phyloP scores from a whole-genome alignment of 2,888 invertebrate species.

The Asteroscopus sphinx region DNA sequence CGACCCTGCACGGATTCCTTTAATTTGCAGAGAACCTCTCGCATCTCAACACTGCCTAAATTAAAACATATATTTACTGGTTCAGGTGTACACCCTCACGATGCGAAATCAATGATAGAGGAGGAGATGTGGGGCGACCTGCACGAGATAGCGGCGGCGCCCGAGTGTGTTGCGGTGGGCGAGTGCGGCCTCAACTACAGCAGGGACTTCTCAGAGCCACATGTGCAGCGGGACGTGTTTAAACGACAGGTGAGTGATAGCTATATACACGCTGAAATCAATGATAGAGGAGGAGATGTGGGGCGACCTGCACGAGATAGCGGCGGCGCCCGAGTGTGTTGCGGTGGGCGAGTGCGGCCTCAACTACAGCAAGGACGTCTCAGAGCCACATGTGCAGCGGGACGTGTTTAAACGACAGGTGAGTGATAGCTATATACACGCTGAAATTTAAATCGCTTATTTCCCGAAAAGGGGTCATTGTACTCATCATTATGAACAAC shows the following conservation, averaged over 20 bases:
- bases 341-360: constrained; percentile 98
- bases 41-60: neutral
- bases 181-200: constrained; percentile 98
- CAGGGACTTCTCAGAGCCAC: constrained; percentile 97
- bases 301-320: constrained; percentile 94
- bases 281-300: constrained; percentile 93
- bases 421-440: constrained; percentile 41
- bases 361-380: constrained; percentile 98
- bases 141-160: constrained; percentile 93
- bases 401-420: constrained; percentile 96
- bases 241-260: constrained; percentile 93
- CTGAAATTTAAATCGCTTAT: too few species aligned
- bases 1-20: too few species aligned
- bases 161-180: constrained; percentile 97
- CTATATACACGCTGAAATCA: constrained; percentile 65
- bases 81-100: constrained; percentile 96
- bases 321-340: constrained; percentile 96
- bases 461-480: too few species aligned
- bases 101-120: constrained; percentile 95
- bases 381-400: constrained; percentile 96
- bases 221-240: constrained; percentile 95
- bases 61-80: neutral
- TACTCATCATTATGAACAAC: too few species aligned
- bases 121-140: constrained; percentile 94
- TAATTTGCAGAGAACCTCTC: too few species aligned